phyloP scores from a whole-genome alignment of 2,113 vertebrate genomes.

The Pachycephala philippinensis region DNA sequence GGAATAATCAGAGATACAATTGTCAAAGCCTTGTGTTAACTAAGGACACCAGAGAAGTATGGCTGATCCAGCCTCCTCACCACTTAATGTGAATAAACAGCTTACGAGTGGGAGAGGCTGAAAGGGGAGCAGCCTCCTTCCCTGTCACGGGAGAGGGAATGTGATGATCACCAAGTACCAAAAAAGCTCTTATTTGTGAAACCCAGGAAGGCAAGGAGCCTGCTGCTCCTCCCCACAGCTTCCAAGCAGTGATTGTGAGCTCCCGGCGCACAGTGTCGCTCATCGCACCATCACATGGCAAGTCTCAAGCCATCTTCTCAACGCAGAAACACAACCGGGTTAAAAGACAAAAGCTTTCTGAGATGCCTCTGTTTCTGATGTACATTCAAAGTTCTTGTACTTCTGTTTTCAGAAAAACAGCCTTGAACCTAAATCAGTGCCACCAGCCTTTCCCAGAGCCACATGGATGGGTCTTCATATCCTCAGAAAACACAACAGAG shows the following conservation, averaged over 20 bases:
- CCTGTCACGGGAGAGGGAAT: slow-evolving; percentile 26
- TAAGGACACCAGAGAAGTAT: slow-evolving; percentile 17
- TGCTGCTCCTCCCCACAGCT: not conserved
- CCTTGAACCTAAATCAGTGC: not conserved
- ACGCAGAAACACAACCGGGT: not conserved
- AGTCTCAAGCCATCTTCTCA: not conserved
- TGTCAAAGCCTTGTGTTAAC: not conserved
- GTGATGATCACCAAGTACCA: slow-evolving; percentile 34
- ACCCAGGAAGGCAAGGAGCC: not conserved
- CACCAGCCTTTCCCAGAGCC: not conserved
- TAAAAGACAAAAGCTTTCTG: not conserved
- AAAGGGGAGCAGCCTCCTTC: slow-evolving; percentile 50
- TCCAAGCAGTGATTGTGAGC: not conserved
- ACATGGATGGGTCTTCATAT: rapidly evolving
- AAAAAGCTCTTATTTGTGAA: slow-evolving; percentile 40
- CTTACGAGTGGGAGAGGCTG: slow-evolving; percentile 44
- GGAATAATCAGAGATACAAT: not conserved
- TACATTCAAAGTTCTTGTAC: not conserved
- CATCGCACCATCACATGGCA: not conserved
- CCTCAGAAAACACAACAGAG: not conserved
- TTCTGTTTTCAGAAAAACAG: not conserved
- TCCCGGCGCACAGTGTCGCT: not conserved
- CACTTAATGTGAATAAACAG: slow-evolving; percentile 47
- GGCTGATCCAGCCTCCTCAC: not conserved
- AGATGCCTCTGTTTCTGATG: not conserved